phyloP scores from a whole-genome alignment of 2,797 vertebrate genomes.

The Kryptopterus vitreolus region DNA sequence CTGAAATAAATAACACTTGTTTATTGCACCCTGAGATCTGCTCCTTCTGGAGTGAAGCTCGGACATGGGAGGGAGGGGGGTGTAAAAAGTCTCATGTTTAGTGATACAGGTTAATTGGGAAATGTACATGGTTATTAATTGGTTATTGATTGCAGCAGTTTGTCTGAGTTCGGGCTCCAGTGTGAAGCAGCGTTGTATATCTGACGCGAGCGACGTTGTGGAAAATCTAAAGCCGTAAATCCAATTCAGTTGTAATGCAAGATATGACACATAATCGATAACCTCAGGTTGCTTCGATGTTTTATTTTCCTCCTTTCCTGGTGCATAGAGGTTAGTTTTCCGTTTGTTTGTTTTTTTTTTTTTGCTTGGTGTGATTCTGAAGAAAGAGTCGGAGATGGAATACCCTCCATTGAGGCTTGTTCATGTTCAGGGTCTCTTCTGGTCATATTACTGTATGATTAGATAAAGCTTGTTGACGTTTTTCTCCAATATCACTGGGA shows the following conservation, averaged over 20 bases:
- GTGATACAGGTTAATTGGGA: conserved; percentile 76
- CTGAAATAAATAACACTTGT: conserved; percentile 2
- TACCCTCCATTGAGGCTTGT: neutral
- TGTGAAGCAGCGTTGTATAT: conserved; percentile 73
- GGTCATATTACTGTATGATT: neutral
- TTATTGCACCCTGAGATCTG: neutral
- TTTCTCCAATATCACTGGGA: neutral
- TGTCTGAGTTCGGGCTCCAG: conserved; percentile 41
- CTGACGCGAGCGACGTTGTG: conserved; percentile 63
- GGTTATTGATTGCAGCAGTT: conserved; percentile 60
- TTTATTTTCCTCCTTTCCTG: conserved; percentile 2
- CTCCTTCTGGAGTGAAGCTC: conserved; percentile 50
- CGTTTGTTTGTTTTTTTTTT: neutral
- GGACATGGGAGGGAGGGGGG: conserved; percentile 37
- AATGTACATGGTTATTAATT: conserved; percentile 77
- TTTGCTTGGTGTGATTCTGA: neutral
- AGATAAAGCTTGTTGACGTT: neutral
- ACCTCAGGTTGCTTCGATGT: neutral
- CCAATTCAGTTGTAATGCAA: neutral
- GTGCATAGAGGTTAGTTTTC: neutral
- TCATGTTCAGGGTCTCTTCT: neutral
- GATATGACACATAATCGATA: neutral
- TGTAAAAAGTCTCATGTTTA: conserved; percentile 63
- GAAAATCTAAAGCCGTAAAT: conserved; percentile 55
- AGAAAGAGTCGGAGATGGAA: neutral